Evolutionary conservation across 2,888 invertebrate genomes (phyloP), one percentile per base, ranked within the genome.

Genomic region (Teleiodes luculella): DNA sequence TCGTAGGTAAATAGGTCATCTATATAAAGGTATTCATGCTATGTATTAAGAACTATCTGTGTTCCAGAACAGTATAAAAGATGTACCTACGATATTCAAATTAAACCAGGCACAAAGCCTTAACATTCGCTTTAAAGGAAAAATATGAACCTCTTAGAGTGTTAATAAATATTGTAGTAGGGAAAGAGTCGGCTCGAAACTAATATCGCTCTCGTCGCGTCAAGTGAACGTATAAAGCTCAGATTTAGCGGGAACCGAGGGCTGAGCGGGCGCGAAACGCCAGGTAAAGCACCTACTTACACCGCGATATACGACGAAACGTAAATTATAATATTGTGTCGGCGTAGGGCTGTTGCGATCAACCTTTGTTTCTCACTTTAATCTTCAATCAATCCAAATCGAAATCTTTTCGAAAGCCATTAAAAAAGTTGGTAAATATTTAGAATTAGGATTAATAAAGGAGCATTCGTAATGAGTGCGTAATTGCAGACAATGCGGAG

Each of bases 161-260:
- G 80, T 86, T 87, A 87, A 87, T 87, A 87, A 87, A 87, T 86
- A 86, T 84, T 83, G 83, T 86, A 83, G 83, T 82, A 80, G 83
- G 78, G 78, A 77, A 82, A 80, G 80, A 83, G 83, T 81, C 81
- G 80, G 79, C 82, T 86, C 76, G 79, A 83, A 88, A 88, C 88
- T 88, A 89, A 89, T 88, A 88, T 88, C 78, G 86, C 83, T 84
- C 85, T 85, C 83, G 83, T 82, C 85, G 86, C 85, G 88, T 88
- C 86, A 88, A 88, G 87, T 86, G 89, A 87, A 87, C 87, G 84
- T 88, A 88, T 87, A 88, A 88, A 87, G 89, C 87, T 85, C 83
- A 88, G 88, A 88, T 89, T 89, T 87, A 88, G 88, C 85, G 80
- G 75, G 81, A 82, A 81, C 78, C 80, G 83, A 80, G 86, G 83